phyloP scores from a whole-genome alignment of 2,888 invertebrate species.

The Aradus depressus region DNA sequence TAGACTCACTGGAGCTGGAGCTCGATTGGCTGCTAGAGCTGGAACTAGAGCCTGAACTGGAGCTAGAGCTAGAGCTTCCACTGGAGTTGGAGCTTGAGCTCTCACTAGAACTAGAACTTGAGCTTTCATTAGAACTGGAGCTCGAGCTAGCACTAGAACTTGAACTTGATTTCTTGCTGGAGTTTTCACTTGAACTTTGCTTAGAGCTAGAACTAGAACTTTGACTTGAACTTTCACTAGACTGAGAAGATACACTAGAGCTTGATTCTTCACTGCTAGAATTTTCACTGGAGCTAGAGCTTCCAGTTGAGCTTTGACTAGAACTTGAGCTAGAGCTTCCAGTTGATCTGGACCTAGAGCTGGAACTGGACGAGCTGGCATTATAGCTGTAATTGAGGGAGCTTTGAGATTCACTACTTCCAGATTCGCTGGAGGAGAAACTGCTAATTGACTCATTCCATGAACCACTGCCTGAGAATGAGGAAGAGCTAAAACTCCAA shows the following conservation, averaged over 20 bases:
- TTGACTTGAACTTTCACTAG: neutral
- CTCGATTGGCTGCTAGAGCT: neutral
- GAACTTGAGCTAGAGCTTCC: neutral
- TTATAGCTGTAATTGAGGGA: no score
- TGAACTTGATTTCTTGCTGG: neutral
- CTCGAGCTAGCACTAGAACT: neutral
- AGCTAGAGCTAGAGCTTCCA: conserved; percentile 1
- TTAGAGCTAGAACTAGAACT: neutral
- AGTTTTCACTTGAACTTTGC: neutral
- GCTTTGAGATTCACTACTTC: no score
- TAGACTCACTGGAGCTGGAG: neutral
- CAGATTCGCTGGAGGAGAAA: no score
- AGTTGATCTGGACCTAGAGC: no score
- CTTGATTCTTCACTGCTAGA: neutral
- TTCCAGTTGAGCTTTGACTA: neutral
- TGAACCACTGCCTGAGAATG: no score
- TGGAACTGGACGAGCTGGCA: no score
- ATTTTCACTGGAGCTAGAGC: neutral
- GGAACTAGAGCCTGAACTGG: neutral
- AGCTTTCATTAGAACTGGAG: neutral
- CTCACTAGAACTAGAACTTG: neutral
- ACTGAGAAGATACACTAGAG: neutral
- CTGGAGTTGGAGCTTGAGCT: neutral
- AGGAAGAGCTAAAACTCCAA: no score
- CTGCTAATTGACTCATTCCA: no score